Conservation (phyloP, 2,113 vertebrate genomes). For the Tetrao urogallus region DNA sequence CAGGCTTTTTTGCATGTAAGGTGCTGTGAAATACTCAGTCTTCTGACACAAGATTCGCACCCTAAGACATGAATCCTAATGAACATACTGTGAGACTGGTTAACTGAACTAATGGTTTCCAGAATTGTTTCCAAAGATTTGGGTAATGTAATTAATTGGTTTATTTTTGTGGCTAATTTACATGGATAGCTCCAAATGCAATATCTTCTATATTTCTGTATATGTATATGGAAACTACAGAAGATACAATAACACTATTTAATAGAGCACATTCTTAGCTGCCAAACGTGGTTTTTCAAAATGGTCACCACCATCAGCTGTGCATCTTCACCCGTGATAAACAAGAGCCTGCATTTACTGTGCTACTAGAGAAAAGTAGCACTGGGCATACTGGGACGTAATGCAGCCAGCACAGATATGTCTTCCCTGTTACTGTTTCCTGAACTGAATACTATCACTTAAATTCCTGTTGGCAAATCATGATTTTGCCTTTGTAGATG, state of each 20-base stretch:
- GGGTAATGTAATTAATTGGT: neutral
- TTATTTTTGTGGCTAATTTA: neutral
- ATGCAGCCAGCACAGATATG: neutral
- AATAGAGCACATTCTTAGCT: too few species aligned
- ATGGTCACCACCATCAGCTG: too few species aligned
- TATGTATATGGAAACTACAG: too few species aligned
- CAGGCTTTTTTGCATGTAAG: neutral
- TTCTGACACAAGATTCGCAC: neutral
- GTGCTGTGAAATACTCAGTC: neutral
- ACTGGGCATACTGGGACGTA: fast-evolving
- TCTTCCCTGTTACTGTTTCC: neutral
- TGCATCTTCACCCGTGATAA: too few species aligned
- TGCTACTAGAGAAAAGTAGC: neutral
- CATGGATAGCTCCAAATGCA: too few species aligned
- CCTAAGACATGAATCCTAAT: neutral
- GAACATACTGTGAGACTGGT: neutral
- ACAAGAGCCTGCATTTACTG: too few species aligned
- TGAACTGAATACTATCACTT: neutral
- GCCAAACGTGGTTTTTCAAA: too few species aligned
- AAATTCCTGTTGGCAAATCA: neutral
- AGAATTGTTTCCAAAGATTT: neutral
- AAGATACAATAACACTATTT: too few species aligned
- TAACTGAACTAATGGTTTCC: neutral
- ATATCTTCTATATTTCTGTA: too few species aligned
- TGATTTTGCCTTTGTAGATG: neutral